Evolutionary conservation across 2,113 vertebrate genomes (phyloP).

Genomic region (Misgurnus mizolepis): DNA sequence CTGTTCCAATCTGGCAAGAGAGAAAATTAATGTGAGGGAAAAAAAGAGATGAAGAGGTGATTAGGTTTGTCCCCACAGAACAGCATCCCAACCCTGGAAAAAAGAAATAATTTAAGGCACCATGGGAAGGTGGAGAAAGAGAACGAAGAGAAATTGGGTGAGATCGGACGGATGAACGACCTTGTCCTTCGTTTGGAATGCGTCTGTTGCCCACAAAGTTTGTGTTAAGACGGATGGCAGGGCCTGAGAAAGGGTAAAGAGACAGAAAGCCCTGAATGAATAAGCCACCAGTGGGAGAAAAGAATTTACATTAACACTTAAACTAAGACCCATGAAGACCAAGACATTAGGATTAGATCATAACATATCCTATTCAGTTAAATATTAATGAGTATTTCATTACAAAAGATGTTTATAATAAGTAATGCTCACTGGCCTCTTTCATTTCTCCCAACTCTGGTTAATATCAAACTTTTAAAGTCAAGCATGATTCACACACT

Average conservation of each 20-base stretch:
- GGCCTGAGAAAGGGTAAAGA: constrained; percentile 68
- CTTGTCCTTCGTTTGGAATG: constrained; percentile 76
- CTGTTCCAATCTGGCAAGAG: not conserved
- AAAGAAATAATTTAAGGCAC: not conserved
- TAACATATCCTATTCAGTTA: not conserved
- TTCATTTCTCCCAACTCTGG: not conserved
- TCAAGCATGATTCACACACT: constrained; percentile 9
- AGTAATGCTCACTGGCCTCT: not conserved
- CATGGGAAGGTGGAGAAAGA: constrained; percentile 4
- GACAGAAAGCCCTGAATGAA: constrained; percentile 40
- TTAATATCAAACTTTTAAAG: constrained; percentile 16
- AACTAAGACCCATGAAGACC: not conserved
- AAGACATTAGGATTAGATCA: not conserved
- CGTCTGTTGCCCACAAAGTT: constrained; percentile 71
- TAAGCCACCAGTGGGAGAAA: constrained; percentile 48
- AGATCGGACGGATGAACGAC: constrained; percentile 59
- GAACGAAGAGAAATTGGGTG: constrained; percentile 20
- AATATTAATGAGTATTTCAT: not conserved
- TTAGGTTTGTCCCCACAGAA: constrained; percentile 1
- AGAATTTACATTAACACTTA: not conserved
- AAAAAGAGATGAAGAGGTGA: not conserved
- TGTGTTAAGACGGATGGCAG: constrained; percentile 70
- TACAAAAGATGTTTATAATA: not conserved
- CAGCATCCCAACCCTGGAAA: constrained; percentile 21
- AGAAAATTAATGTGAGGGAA: constrained; percentile 1